These are phyloP conservation scores for Leptoteleia sp. DNA, from an alignment of 1,140 invertebrate genomes.

Conservation along the genomic window DNA sequence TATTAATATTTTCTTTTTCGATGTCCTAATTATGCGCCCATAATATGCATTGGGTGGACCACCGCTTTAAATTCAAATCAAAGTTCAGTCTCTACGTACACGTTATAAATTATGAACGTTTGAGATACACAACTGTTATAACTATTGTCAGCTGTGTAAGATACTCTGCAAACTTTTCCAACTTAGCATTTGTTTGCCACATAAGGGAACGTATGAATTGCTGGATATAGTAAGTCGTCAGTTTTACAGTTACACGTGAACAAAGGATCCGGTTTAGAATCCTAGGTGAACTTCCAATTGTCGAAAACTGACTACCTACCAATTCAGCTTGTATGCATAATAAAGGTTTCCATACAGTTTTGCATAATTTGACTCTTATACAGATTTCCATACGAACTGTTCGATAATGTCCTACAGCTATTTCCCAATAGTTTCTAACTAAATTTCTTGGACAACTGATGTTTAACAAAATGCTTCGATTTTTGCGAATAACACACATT, in stretches of 20 bases:
- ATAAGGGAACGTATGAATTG: neutral
- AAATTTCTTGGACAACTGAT: no score
- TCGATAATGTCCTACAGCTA: neutral
- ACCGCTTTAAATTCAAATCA: no score
- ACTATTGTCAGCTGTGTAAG: neutral
- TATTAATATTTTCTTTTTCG: no score
- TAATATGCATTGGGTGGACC: no score
- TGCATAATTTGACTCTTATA: constrained; percentile 15
- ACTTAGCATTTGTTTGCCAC: constrained; percentile 2
- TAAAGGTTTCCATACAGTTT: constrained; percentile 17
- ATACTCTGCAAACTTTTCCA: constrained; percentile 3
- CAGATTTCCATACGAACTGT: constrained; percentile 7
- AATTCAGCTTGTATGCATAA: constrained; percentile 22
- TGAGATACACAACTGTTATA: constrained; percentile 2
- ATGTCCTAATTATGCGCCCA: no score
- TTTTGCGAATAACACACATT: no score
- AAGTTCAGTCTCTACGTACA: neutral
- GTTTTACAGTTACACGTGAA: neutral
- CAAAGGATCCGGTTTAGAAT: constrained; percentile 15
- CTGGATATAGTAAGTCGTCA: neutral
- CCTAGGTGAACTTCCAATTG: constrained; percentile 9
- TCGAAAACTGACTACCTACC: constrained; percentile 23
- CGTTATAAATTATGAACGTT: neutral
- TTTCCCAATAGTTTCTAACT: no score
- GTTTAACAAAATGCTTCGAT: no score